Conservation (phyloP, 23 tunicate genomes). For the Ciona savignyi region DNA sequence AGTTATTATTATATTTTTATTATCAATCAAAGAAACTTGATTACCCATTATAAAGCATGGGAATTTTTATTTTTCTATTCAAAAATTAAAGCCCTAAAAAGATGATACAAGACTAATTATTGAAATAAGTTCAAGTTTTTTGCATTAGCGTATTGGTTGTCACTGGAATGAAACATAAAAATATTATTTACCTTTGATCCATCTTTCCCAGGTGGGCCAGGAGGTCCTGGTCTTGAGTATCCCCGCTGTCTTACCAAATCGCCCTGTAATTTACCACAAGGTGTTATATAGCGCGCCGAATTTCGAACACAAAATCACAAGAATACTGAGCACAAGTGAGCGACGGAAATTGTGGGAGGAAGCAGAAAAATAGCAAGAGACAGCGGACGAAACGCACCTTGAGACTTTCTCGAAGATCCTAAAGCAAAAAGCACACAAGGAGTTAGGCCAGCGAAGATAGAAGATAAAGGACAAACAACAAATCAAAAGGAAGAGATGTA, state of each 20-base stretch:
- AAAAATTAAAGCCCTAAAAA: no score
- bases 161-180: no score
- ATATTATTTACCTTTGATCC: slow-evolving; percentile 13
- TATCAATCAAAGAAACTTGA: no score
- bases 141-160: no score
- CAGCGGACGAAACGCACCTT: neutral
- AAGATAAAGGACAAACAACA: neutral
- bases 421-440: neutral
- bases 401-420: neutral
- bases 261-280: no score
- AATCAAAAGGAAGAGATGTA: neutral
- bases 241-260: no score
- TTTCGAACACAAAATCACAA: no score
- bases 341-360: neutral
- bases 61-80: no score
- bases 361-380: neutral
- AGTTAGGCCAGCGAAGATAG: neutral
- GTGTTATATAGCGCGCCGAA: no score
- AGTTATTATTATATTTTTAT: no score
- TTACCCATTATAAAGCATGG: no score
- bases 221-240: slow-evolving; percentile 46
- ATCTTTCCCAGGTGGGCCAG: slow-evolving; percentile 31
- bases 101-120: neutral
- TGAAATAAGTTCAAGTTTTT: neutral
- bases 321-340: neutral